These are phyloP conservation scores for Eriocheir sinensis DNA, from an alignment of 1,140 invertebrate species.

Conservation along the genomic window DNA sequence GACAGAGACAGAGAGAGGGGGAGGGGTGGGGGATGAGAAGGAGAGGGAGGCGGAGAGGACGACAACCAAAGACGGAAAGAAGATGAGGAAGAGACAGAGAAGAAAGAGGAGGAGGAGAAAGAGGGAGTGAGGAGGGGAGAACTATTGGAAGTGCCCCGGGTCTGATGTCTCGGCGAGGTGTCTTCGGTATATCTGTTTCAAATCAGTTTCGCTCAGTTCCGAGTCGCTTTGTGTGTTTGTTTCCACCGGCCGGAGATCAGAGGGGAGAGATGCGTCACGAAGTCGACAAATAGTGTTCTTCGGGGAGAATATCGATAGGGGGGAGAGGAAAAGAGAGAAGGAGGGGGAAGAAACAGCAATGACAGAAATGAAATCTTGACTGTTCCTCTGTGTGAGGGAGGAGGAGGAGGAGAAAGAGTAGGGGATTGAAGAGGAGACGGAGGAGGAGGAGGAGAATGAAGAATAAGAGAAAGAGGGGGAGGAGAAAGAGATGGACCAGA, in stretches of 20 bases:
- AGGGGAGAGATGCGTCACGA: not conserved
- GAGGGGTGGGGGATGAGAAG: not conserved
- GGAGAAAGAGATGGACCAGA: no score
- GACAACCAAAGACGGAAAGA: not conserved
- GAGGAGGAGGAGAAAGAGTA: not conserved
- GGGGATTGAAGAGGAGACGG: not conserved
- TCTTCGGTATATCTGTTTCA: not conserved
- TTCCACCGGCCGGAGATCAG: not conserved
- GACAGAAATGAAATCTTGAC: not conserved
- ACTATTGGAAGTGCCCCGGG: not conserved
- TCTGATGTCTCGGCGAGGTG: not conserved
- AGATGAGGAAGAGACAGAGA: not conserved
- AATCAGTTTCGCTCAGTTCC: conserved; percentile 24
- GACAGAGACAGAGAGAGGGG: not conserved
- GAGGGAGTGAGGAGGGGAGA: not conserved
- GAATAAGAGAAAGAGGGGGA: not conserved
- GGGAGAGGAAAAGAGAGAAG: not conserved
- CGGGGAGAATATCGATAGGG: not conserved
- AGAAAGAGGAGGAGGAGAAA: not conserved
- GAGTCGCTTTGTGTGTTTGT: not conserved
- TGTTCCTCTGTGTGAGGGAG: not conserved
- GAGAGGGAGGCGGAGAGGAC: not conserved
- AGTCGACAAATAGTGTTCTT: not conserved
- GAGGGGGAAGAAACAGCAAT: not conserved
- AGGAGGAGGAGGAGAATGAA: not conserved